phyloP scores from a whole-genome alignment of 2,888 invertebrate species.

The Limnephilus auricula region DNA sequence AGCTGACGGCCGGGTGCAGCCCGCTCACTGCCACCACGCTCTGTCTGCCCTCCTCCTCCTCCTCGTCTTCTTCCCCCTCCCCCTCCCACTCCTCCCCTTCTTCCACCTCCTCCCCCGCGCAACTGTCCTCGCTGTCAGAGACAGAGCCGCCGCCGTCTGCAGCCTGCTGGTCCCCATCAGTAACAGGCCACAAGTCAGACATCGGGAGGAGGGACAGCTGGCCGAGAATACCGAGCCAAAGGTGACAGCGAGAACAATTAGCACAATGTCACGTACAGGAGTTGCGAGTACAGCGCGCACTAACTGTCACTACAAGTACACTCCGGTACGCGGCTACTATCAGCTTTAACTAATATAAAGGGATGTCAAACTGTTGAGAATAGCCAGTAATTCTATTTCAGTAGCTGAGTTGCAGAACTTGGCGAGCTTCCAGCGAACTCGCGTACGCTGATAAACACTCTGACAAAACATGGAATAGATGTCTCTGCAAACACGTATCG shows the following conservation, averaged over 20 bases:
- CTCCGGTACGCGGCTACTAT: conserved; percentile 33
- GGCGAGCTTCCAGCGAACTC: conserved; percentile 67
- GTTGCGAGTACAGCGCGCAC: neutral
- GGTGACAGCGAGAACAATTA: neutral
- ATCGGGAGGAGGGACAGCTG: conserved; percentile 37
- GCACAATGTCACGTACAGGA: conserved; percentile 20
- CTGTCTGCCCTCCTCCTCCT: conserved; percentile 74
- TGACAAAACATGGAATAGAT: conserved; percentile 42
- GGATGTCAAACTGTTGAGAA: conserved; percentile 60
- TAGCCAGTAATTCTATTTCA: conserved; percentile 66
- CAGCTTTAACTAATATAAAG: conserved; percentile 57
- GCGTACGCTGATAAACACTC: conserved; percentile 64
- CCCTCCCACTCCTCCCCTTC: conserved; percentile 23
- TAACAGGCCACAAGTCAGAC: neutral
- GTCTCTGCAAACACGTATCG: conserved; percentile 9
- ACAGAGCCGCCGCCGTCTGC: conserved; percentile 14
- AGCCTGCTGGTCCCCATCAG: neutral
- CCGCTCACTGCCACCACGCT: conserved; percentile 72
- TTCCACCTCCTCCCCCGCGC: conserved; percentile 21
- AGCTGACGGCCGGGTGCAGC: conserved; percentile 77
- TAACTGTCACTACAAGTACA: conserved; percentile 3
- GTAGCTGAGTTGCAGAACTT: conserved; percentile 73
- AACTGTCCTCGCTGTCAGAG: neutral
- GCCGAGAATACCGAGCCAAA: neutral
- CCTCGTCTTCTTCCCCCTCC: conserved; percentile 57